phyloP scores from a whole-genome alignment of 2,888 invertebrate species.

The Chrysina gloriosa region DNA sequence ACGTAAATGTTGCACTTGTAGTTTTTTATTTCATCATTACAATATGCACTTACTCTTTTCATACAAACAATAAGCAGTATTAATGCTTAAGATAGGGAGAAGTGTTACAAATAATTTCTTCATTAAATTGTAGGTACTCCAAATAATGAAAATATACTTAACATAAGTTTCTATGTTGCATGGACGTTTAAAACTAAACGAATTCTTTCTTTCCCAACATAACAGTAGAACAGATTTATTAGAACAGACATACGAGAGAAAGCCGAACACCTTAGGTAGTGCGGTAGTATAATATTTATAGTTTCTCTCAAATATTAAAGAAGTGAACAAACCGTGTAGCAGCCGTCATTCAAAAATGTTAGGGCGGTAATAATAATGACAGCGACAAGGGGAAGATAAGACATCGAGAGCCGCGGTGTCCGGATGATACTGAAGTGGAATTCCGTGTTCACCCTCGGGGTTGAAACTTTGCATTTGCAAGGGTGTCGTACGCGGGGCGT shows the following conservation, averaged over 20 bases:
- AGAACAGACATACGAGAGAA: neutral
- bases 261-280: neutral
- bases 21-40: too few relatives aligned
- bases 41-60: too few relatives aligned
- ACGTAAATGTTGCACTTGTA: too few relatives aligned
- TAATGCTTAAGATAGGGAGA: too few relatives aligned
- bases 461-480: constrained; percentile 39
- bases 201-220: too few relatives aligned
- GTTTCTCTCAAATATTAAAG: constrained; percentile 23
- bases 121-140: too few relatives aligned
- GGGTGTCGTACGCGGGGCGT: constrained; percentile 33
- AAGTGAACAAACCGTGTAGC: constrained; percentile 12
- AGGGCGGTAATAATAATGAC: constrained; percentile 36
- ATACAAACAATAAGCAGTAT: too few relatives aligned
- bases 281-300: constrained; percentile 18
- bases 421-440: constrained; percentile 51
- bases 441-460: constrained; percentile 52
- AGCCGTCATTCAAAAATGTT: constrained; percentile 32
- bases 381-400: constrained; percentile 37
- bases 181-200: too few relatives aligned
- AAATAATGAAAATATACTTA: too few relatives aligned
- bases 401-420: constrained; percentile 42
- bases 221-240: too few relatives aligned
- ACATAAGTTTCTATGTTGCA: too few relatives aligned
- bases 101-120: too few relatives aligned